Evolutionary conservation across 2,797 vertebrate species (phyloP).

Genomic region (Zalophus californianus): DNA sequence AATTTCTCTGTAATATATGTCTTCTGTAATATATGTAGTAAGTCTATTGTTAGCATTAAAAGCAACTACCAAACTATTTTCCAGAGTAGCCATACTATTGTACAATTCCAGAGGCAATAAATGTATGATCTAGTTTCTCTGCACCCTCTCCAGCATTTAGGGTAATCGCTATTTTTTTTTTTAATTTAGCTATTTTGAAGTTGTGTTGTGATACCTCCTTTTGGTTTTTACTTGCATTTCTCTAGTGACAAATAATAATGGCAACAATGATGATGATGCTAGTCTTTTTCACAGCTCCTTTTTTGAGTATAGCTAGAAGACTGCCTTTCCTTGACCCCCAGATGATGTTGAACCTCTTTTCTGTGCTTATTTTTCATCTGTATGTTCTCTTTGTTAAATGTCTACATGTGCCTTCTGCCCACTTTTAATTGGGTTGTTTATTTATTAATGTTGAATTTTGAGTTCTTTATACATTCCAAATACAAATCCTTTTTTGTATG

Average conservation of each 20-base stretch:
- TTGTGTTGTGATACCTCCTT: background rate
- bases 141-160: background rate
- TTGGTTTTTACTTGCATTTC: background rate
- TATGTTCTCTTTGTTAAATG: background rate
- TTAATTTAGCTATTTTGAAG: background rate
- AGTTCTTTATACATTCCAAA: background rate
- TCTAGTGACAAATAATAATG: background rate
- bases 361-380: background rate
- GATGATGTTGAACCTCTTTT: background rate
- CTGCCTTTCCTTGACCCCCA: background rate
- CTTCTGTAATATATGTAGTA: background rate
- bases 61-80: background rate
- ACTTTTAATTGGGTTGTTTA: background rate
- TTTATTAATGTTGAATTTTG: background rate
- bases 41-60: background rate
- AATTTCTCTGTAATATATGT: background rate
- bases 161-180: background rate
- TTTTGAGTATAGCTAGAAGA: background rate
- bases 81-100: background rate
- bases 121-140: background rate
- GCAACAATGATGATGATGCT: background rate
- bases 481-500: background rate
- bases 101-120: background rate
- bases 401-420: background rate
- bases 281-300: background rate